A percentile compares a stretch with the other conserved stretches of the same genome.
Conservation (phyloP, 2,797 vertebrate species). For the Ceryle rudis region DNA sequence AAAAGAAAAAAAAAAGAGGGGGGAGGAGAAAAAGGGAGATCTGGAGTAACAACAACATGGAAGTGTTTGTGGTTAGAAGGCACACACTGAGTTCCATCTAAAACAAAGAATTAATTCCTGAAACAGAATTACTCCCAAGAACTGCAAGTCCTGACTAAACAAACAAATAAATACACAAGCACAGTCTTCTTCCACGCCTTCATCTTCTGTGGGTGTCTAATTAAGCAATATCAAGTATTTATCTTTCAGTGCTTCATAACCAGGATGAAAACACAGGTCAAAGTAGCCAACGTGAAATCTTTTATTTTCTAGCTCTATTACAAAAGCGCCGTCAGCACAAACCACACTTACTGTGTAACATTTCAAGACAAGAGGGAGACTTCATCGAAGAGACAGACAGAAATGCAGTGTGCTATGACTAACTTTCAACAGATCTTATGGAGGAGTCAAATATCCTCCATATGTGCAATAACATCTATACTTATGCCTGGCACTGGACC, state of each 20-base stretch:
- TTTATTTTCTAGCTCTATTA: not conserved
- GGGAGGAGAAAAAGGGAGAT: not conserved
- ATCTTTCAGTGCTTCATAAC: not conserved
- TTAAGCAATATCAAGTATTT: not conserved
- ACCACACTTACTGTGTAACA: not conserved
- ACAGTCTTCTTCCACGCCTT: not conserved
- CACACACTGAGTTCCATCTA: not conserved
- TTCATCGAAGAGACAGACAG: not conserved
- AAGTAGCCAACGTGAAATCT: not conserved
- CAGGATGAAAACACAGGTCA: not conserved
- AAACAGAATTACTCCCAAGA: not conserved
- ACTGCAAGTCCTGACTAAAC: not conserved
- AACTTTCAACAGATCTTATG: conserved; percentile 33
- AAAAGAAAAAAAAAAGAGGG: rapidly evolving
- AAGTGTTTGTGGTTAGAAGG: not conserved
- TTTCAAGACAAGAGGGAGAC: not conserved
- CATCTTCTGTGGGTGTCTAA: not conserved
- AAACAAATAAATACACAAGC: not conserved
- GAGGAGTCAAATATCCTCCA: conserved; percentile 23
- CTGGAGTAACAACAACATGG: not conserved
- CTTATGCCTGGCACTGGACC: not conserved
- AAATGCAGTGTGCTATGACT: not conserved
- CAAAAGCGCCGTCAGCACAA: not conserved
- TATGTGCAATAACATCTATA: not conserved
- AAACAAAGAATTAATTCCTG: not conserved